Evolutionary conservation across 2,113 vertebrate genomes (phyloP).

Genomic region (Gnathonemus echidnorhynchus): DNA sequence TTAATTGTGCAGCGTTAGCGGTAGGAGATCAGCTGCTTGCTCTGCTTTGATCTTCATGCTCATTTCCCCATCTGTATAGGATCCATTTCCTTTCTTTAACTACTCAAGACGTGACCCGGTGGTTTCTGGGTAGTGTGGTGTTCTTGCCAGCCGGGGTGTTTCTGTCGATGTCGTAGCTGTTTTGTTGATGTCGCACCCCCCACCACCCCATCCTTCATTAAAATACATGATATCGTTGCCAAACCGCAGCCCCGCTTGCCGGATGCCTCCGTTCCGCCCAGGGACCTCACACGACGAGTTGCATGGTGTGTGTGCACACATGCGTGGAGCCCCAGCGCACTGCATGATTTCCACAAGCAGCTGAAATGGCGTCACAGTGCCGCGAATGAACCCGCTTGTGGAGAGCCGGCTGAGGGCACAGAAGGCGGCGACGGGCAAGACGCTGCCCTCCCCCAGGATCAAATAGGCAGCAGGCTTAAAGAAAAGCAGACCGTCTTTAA

Average conservation of each 20-base stretch:
- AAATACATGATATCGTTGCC: background rate
- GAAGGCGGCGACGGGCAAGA: background rate
- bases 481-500: background rate
- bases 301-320: background rate
- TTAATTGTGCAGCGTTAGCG: background rate
- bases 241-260: background rate
- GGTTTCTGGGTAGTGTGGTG: background rate
- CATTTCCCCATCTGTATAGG: background rate
- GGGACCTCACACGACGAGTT: background rate
- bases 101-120: background rate
- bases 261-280: background rate
- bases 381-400: background rate
- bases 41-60: background rate
- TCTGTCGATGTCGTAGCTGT: background rate
- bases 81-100: background rate
- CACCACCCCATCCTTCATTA: background rate
- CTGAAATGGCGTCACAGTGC: background rate
- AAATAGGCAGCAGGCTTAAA: background rate
- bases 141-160: background rate
- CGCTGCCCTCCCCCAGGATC: background rate
- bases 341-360: background rate
- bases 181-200: background rate
- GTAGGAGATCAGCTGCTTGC: background rate
- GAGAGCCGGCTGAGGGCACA: background rate
- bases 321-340: background rate